phyloP scores from a whole-genome alignment of 2,888 invertebrate genomes.

The Cephus rjabovi region DNA sequence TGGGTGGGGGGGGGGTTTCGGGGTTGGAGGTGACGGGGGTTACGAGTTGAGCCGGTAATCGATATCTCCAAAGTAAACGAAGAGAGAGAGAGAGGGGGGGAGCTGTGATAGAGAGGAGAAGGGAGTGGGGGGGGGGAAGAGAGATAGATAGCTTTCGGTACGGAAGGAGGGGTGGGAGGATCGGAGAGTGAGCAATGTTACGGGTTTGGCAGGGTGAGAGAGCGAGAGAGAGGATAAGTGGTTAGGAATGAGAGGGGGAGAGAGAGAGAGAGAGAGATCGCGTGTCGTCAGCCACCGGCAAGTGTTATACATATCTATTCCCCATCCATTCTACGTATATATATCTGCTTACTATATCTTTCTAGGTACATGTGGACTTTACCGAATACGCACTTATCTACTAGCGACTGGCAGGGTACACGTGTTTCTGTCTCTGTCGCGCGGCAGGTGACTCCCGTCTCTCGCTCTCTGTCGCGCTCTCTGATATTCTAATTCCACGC shows the following conservation, averaged over 20 bases:
- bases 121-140: conserved; percentile 19
- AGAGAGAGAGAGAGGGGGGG: conserved; percentile 47
- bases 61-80: conserved; percentile 65
- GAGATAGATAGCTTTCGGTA: background rate
- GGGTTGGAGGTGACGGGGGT: conserved; percentile 44
- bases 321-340: background rate
- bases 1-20: conserved; percentile 30
- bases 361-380: background rate
- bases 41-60: conserved; percentile 64
- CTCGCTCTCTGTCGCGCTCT: conserved; percentile 24
- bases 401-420: background rate
- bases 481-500: conserved; percentile 52
- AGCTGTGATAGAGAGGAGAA: conserved; percentile 21
- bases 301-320: conserved; percentile 53
- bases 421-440: conserved; percentile 14
- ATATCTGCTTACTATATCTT: background rate
- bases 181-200: conserved; percentile 18
- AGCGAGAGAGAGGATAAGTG: conserved; percentile 13
- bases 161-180: conserved; percentile 23
- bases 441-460: conserved; percentile 6
- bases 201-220: conserved; percentile 22
- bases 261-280: conserved; percentile 56
- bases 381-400: background rate
- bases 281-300: conserved; percentile 61
- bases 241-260: conserved; percentile 24